Base-by-base conservation (phyloP, 2,797 vertebrate genomes). In the Remorina albescens region DNA sequence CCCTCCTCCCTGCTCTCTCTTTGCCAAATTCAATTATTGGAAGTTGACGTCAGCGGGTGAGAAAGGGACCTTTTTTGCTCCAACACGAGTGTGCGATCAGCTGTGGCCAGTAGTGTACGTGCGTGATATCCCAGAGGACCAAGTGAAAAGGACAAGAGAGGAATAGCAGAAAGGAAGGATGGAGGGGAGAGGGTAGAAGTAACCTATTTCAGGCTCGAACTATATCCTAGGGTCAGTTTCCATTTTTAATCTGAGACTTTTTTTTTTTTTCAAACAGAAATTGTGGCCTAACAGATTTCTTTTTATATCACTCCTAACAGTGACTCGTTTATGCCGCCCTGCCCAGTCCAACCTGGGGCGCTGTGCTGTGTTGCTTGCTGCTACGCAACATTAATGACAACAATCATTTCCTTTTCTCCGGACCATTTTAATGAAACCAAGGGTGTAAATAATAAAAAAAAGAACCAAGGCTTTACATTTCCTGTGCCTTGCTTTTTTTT, bases 11-110 rank as follows among this genome's bases (percentile, higher is more conserved):
- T 59, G 60, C 39, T 56, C 13, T 41, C 78, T 66, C 59, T 54
- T 44, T 44, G 67, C 76, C 73, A 87, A 91, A 93, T 92, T 90
- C 65, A 92, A 66, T 94, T 86, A 94, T 82, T 83, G 67, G 55
- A 84, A 67, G 82, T 78, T 89, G 89, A 91, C 80, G 74, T 91
- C 89, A 94, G 71, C 65, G 49, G 78, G 69, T 39, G 56, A 80
- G 67, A 91, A 88, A 91, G 78, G 76, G 57, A 69, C 72, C 74
- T 91, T 84, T 78, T 71, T 46, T 28, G 47, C 73, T 49, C 81
- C 78, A 86, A 72, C 86, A 85, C 39, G 62, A 88, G 87, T 75
- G 78, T 81, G 84, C 60, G 75, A 86, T 90, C 89, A 92, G 86
- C 83, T 90, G 91, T 77, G 82, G 56, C 74, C 58, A 42, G 75